Evolutionary conservation across 2,888 invertebrate species (phyloP).

Genomic region (Steromphala cineraria): DNA sequence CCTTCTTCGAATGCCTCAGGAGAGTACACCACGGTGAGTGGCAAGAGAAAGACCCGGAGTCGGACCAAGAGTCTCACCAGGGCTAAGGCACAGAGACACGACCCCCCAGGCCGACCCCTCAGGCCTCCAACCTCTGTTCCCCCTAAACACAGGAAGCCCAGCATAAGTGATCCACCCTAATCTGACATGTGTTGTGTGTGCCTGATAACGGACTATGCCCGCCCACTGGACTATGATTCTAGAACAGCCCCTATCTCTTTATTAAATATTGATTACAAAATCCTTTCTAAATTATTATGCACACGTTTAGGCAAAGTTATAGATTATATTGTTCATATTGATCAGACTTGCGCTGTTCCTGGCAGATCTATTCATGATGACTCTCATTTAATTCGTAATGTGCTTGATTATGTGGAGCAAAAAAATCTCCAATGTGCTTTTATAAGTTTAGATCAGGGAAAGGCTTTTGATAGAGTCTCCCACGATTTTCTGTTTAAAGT

Average conservation of each 20-base stretch:
- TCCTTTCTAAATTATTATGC: constrained; percentile 42
- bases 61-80: no score
- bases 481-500: constrained; percentile 41
- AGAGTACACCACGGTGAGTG: no score
- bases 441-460: constrained; percentile 48
- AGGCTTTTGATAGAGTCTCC: constrained; percentile 46
- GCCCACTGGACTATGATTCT: no score
- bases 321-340: constrained; percentile 29
- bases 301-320: constrained; percentile 36
- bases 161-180: no score
- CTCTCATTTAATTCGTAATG: constrained; percentile 38
- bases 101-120: no score
- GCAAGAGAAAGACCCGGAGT: no score
- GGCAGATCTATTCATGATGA: constrained; percentile 49
- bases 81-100: no score
- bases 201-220: no score
- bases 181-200: no score
- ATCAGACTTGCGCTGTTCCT: constrained; percentile 46
- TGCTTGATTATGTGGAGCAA: constrained; percentile 41
- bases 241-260: constrained; percentile 46
- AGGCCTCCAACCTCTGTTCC: no score
- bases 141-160: no score
- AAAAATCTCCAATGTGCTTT: constrained; percentile 38
- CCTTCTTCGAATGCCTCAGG: no score
- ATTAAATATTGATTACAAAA: constrained; percentile 46